These are phyloP conservation scores for Alviniconcha strummeri DNA, from an alignment of 2,888 invertebrate species.

Conservation along the genomic window DNA sequence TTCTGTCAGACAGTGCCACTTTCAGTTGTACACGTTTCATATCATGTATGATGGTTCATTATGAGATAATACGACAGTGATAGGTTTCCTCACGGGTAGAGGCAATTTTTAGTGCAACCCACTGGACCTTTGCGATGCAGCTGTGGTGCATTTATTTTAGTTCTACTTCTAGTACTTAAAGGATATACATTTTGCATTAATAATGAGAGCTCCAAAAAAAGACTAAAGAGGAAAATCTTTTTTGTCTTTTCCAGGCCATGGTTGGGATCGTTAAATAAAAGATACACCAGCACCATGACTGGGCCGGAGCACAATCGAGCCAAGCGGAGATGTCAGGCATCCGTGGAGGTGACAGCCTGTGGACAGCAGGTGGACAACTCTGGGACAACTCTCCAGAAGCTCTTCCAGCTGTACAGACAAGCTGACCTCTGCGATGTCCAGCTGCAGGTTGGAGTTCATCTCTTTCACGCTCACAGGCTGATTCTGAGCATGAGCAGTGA, in stretches of 20 bases:
- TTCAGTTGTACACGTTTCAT: too few species aligned
- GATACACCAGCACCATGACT: conserved; percentile 15
- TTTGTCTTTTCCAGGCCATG: conserved; percentile 8
- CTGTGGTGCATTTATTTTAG: too few species aligned
- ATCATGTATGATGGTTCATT: not conserved
- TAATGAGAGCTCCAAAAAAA: too few species aligned
- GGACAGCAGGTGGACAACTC: conserved; percentile 50
- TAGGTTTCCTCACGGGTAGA: too few species aligned
- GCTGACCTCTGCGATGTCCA: conserved; percentile 90
- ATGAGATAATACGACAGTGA: not conserved
- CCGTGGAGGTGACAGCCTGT: not conserved
- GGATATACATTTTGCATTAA: too few species aligned
- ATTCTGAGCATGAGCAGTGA: conserved; percentile 95
- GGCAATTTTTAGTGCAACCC: too few species aligned
- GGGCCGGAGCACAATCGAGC: not conserved
- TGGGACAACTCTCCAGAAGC: conserved; percentile 40
- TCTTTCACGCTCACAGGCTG: conserved; percentile 91
- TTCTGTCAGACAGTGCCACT: too few species aligned
- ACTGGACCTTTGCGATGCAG: too few species aligned
- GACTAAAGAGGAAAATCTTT: not conserved
- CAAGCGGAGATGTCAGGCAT: not conserved
- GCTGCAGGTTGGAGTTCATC: conserved; percentile 86
- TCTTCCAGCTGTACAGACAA: conserved; percentile 51
- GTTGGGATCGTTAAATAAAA: conserved; percentile 32
- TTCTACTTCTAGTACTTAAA: too few species aligned